Base-by-base conservation (phyloP, 2,888 invertebrate species). In the Galerucella nymphaeae region DNA sequence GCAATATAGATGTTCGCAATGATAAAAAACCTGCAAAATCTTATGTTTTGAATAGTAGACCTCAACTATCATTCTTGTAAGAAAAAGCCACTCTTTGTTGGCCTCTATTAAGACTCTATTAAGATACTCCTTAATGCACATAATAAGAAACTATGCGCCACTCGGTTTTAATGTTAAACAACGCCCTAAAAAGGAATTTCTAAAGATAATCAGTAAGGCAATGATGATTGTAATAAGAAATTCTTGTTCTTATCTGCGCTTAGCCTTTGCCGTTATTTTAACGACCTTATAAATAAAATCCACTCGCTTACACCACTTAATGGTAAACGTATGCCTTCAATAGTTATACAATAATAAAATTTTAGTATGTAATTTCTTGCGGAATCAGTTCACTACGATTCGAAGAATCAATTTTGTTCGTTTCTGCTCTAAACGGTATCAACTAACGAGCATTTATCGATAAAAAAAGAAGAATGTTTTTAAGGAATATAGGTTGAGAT, bases 261-360 rank as follows among this genome's bases (percentile, higher is more conserved):
- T 6, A 59, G 38, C 9, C 14, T 53, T 53, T 30, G 59, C 59
- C 59, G 59, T 59, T 59, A 59, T 59, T 38, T 59, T 59, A 59
- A 59, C 30, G n/a, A 59, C 30, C 3, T 30, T n/a, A 38, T 53
- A 53, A 53, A 53, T 53, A 53, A 53, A 53, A 53, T 10, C 18
- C 53, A 53, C 1, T 53, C 53, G 18, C 10, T 16, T 16, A 16
- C 16, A 16, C 16, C 18, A 10, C 18, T 53, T 16, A 53, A 53
- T 53, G 53, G 53, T 53, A 53, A 53, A 53, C n/a, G 9, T 45
- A 53, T 6, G n/a, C 48, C 48, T 48, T 48, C n/a, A 6, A 14
- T 48, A 48, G 48, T 48, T 14, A n/a, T n/a, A 8, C 5, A 53
- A 18, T 53, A 16, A 53, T 53, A 53, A 53, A 53, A 53, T 53